Base-by-base conservation (phyloP, 2,113 vertebrate species). In the Phodopus roborovskii region DNA sequence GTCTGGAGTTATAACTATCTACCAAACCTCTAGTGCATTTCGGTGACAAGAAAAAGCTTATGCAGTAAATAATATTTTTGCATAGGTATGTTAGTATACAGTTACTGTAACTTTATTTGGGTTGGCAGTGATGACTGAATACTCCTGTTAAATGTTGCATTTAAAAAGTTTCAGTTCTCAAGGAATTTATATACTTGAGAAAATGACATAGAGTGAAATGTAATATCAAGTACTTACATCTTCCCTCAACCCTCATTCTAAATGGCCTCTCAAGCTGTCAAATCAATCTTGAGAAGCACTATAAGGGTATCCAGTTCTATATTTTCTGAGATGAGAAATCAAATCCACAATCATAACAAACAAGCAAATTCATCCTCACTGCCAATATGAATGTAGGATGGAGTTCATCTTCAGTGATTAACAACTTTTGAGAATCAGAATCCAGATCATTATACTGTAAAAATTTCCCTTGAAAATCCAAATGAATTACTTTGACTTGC, bases 371-470 rank as follows among this genome's bases (percentile, higher is more conserved):
- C 78, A 81, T 85, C 91, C 71, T 90, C 66, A 62, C 71, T 94
- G 88, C 77, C 94, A 91, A 48, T 88, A 88, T 11, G 60, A 64
- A 88, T 74, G 45, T 73, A 56, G 56, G 20, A 94, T 92, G 24
- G 39, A 88, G 90, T 88, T 97, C 90, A 95, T 94, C 97, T 94
- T 84, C 87, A 88, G 70, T 93, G 87, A 98, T 96, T 96, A 97
- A 96, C 83, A 94, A 96, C 87, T 96, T 97, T 73, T 93, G 88
- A 97, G 94, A 93, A 92, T 90, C 74, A 96, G 84, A 96, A 96
- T 97, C 96, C 71, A 97, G 90, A 90, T 83, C 88, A 83, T 94
- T 95, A 78, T 94, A 85, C 90, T 85, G 81, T 79, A 97, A 96
- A 94, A 93, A 87, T 86, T 96, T 96, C 92, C 94, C 96, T 92